phyloP scores from a whole-genome alignment of 2,113 vertebrate genomes.

The Terrapene triunguis region DNA sequence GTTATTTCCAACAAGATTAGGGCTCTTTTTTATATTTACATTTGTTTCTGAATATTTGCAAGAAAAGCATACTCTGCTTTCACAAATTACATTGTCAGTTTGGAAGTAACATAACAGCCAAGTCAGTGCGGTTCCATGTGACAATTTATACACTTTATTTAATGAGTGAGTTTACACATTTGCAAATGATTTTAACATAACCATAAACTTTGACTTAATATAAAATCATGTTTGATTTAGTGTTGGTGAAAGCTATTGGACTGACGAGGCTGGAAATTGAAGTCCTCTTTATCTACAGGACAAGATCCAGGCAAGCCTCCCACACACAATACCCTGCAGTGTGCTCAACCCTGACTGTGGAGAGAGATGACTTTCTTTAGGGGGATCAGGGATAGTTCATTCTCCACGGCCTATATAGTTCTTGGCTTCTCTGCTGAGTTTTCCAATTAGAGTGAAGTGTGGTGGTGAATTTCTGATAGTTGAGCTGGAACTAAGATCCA shows the following conservation, averaged over 20 bases:
- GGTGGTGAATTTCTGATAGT: neutral
- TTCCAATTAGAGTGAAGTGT: neutral
- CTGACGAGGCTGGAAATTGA: slow-evolving; percentile 20
- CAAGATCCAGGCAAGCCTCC: slow-evolving; percentile 22
- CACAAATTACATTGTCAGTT: neutral
- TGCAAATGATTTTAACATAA: neutral
- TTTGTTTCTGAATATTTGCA: neutral
- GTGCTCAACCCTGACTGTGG: neutral
- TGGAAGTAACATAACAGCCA: neutral
- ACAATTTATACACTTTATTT: neutral
- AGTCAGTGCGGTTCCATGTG: neutral
- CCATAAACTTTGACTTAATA: neutral
- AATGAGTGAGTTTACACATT: neutral
- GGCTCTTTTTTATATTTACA: slow-evolving; percentile 9
- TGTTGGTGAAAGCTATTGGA: slow-evolving; percentile 13
- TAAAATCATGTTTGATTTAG: neutral
- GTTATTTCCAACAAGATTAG: slow-evolving; percentile 4
- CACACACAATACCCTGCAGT: neutral
- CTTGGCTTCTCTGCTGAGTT: neutral
- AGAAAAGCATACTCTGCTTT: neutral
- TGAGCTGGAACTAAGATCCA: rapidly evolving
- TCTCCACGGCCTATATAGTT: neutral
- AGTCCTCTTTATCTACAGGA: slow-evolving; percentile 15
- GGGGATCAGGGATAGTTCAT: neutral
- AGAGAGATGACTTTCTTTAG: neutral